phyloP scores from a whole-genome alignment of 2,888 invertebrate species.

The Hartigia nigra region DNA sequence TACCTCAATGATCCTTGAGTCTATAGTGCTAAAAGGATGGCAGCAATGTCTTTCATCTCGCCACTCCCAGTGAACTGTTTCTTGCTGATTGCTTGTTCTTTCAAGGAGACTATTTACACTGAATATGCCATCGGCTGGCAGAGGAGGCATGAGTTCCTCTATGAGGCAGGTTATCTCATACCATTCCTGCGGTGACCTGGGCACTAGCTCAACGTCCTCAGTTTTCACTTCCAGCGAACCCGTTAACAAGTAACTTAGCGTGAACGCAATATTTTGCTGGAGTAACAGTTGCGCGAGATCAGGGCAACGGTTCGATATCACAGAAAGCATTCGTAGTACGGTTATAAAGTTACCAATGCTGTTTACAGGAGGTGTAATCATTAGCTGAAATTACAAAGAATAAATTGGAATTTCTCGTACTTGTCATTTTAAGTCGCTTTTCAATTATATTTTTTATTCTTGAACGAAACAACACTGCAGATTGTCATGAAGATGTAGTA shows the following conservation, averaged over 20 bases:
- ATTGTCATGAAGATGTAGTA: background rate
- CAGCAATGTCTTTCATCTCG: constrained; percentile 90
- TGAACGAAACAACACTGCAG: background rate
- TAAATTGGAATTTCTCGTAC: background rate
- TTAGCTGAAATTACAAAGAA: constrained; percentile 71
- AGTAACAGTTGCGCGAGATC: constrained; percentile 91
- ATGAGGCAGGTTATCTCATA: constrained; percentile 98
- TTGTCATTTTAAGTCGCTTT: background rate
- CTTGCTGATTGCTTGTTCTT: constrained; percentile 75
- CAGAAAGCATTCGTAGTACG: constrained; percentile 94
- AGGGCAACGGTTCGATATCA: constrained; percentile 96
- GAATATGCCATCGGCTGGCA: constrained; percentile 96
- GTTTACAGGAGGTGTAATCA: constrained; percentile 94
- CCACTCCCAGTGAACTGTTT: constrained; percentile 97
- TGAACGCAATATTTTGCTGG: constrained; percentile 96
- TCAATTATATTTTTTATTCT: background rate
- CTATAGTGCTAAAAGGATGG: constrained; percentile 94
- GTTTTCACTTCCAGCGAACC: constrained; percentile 78
- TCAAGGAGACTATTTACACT: constrained; percentile 90
- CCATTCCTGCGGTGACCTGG: constrained; percentile 94
- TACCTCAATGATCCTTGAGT: constrained; percentile 93
- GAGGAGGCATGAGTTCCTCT: constrained; percentile 95
- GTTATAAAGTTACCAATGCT: constrained; percentile 96
- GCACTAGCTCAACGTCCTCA: constrained; percentile 84
- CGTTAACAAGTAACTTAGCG: constrained; percentile 93